phyloP scores from a whole-genome alignment of 2,888 invertebrate genomes.

The Thysanoteuthis rhombus region DNA sequence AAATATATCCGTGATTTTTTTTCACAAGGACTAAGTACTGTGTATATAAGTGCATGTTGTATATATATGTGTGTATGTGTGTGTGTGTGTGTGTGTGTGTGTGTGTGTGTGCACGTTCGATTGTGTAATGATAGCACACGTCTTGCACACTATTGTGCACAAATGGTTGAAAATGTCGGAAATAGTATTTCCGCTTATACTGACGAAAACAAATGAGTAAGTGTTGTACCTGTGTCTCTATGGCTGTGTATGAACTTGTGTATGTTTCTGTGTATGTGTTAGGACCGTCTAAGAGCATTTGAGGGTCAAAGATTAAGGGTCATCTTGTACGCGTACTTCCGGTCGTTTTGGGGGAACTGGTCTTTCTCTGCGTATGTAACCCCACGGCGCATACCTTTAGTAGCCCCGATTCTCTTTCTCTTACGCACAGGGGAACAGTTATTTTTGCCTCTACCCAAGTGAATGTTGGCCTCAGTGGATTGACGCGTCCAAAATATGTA shows the following conservation, averaged over 20 bases:
- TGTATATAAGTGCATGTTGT: too few relatives aligned
- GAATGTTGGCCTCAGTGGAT: constrained; percentile 12
- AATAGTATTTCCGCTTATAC: background rate
- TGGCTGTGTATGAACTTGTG: too few relatives aligned
- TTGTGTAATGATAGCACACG: background rate
- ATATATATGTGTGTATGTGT: too few relatives aligned
- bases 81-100: too few relatives aligned
- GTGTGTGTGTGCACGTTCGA: background rate
- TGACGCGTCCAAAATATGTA: background rate
- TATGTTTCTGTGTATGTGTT: background rate
- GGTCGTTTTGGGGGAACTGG: background rate
- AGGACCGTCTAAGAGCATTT: background rate
- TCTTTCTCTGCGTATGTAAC: too few relatives aligned
- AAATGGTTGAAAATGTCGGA: background rate
- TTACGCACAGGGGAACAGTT: background rate
- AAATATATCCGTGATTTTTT: too few relatives aligned
- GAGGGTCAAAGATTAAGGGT: background rate
- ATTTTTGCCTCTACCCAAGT: background rate
- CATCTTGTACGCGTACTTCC: background rate
- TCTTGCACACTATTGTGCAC: background rate
- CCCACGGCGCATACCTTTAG: too few relatives aligned
- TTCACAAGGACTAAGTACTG: too few relatives aligned
- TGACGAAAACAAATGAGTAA: background rate
- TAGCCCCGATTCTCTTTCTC: background rate
- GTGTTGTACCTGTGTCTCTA: background rate